Evolutionary conservation across 1,140 invertebrate genomes (phyloP), one percentile per base, ranked within the genome.

Genomic region (Lycorma delicatula): DNA sequence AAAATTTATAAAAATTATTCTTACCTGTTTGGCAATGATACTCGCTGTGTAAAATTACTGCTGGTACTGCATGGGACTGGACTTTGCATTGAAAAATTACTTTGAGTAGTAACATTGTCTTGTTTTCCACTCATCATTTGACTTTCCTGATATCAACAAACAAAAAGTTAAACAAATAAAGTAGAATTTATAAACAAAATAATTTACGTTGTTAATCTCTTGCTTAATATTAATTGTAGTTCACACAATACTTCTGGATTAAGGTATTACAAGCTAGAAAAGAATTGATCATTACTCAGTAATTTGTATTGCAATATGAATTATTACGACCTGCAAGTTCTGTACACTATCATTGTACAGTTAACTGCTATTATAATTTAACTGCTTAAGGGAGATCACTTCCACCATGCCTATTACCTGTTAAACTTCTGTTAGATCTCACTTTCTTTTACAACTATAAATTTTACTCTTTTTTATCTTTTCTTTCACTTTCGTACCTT

Each of bases 71-170:
- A 27, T 6, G 44, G 44, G 16, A 25, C 23, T 26, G 34, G 41
- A 6, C 16, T 23, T 4, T 38, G 31, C 3, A 41, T 23, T 22
- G 52, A 54, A 2, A 38, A 54, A 34, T 41, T 34, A 22, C 27
- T 54, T 41, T 44, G 49, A 29, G 50, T 46, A 23, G 59, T 60
- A 22, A 50, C 47, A 0, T 44, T 41, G 16, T 58, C 57, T 51
- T 64, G 57, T 18, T 59, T 36, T 16, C 58, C 60, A 55, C 60
- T 58, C 58, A 64, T 62, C 46, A 58, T 50, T 54, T 60, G 59
- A 25, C 54, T 55, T 31, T 64, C 63, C 63, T 64, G 29, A 7
- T 47, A 47, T 49, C 28, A 9, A 44, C 29, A 18, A 13, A 34
- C 20, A 18, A 29, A 49, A 57, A 48, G 23, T 44, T 29, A 44